phyloP scores from a whole-genome alignment of 2,113 vertebrate species.

The Aegypius monachus region DNA sequence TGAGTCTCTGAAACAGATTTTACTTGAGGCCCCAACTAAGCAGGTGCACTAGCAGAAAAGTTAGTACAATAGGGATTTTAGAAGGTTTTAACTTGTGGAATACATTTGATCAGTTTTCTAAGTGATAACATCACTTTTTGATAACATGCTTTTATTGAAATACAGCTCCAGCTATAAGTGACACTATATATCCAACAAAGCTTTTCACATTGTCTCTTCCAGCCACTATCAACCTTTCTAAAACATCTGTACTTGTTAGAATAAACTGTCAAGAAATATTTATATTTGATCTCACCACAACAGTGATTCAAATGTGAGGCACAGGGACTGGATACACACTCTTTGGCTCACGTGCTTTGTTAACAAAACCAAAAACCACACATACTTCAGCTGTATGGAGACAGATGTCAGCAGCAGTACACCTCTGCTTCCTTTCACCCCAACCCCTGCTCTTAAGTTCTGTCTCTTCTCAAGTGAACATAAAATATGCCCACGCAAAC shows the following conservation, averaged over 20 bases:
- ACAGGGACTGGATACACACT: not conserved
- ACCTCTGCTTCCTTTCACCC: constrained; percentile 26
- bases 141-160: not conserved
- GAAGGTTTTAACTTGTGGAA: not conserved
- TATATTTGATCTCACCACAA: constrained; percentile 2
- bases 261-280: not conserved
- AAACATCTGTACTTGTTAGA: not conserved
- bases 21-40: not conserved
- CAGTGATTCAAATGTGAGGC: not conserved
- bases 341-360: not conserved
- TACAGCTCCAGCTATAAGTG: not conserved
- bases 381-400: not conserved
- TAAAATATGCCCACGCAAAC: not conserved
- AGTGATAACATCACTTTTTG: not conserved
- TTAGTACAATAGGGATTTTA: not conserved
- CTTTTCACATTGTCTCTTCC: not conserved
- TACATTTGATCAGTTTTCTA: not conserved
- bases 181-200: not conserved
- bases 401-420: not conserved
- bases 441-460: not conserved
- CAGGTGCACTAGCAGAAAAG: not conserved
- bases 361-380: not conserved
- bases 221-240: not conserved
- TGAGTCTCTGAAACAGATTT: not conserved
- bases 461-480: not conserved